Evolutionary conservation across 2,797 vertebrate species (phyloP).

Genomic region (Crax fasciolata): DNA sequence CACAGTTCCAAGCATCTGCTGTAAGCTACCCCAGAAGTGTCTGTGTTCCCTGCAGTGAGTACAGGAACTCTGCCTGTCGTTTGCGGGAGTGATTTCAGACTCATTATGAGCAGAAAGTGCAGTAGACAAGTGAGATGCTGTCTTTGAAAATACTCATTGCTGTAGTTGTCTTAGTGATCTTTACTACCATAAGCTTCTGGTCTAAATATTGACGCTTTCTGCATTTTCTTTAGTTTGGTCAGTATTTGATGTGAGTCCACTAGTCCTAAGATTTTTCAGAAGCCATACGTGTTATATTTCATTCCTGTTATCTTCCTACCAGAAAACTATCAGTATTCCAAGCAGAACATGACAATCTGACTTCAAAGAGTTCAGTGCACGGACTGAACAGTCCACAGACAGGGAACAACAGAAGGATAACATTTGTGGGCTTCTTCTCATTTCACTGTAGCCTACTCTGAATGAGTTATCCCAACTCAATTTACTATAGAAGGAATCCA

Average conservation of each 20-base stretch:
- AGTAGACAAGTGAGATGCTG: neutral
- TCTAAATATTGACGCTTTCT: neutral
- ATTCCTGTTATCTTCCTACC: neutral
- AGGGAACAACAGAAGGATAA: neutral
- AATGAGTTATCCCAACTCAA: neutral
- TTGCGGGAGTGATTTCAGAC: slow-evolving; percentile 9
- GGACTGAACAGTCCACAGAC: neutral
- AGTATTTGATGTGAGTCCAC: neutral
- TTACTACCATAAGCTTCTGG: neutral
- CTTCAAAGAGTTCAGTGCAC: neutral
- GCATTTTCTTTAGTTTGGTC: neutral
- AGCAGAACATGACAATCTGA: neutral
- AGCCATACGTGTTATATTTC: neutral
- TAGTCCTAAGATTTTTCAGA: neutral
- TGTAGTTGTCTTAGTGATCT: neutral
- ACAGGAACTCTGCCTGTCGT: neutral
- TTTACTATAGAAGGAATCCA: neutral
- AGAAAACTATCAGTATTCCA: neutral
- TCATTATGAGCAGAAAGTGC: neutral
- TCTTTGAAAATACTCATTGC: neutral
- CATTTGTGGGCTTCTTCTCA: neutral
- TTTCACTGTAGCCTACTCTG: neutral
- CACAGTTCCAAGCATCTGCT: neutral
- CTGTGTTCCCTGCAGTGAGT: neutral
- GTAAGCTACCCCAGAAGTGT: neutral